Evolutionary conservation across 1,140 invertebrate species (phyloP), one percentile per base, ranked within the genome.

Genomic region (Drosophila melanica): DNA sequence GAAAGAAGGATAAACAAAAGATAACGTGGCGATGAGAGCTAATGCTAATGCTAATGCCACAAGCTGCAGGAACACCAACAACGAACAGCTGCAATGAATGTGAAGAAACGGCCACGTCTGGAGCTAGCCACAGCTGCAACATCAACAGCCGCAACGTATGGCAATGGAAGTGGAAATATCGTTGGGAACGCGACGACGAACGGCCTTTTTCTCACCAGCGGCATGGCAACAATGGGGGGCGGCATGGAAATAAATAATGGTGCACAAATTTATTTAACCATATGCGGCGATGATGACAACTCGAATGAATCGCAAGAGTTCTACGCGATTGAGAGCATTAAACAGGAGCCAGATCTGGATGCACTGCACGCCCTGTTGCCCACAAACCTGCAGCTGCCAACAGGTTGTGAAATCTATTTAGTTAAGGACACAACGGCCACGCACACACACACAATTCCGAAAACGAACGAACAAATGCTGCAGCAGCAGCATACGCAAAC

Each of bases 341-440:
- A 91, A 14, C 82, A 90, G 71, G 90, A 91, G 51, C 80, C 87
- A 18, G 85, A 89, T 53, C 12, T 77, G 45, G 74, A 84, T 67
- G 65, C 58, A 18, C 51, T 79, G 20, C 84, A 80, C 14, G 67
- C 82, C 1, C 62, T 90, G 51, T 51, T 90, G 66, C 80, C 89
- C 30, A 81, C 65, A 48, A 90, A 79, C 47, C 65, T 91, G 53
- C 90, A 91, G 71, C 60, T 91, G 48, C 84, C 90, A 41, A 91
- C 78, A 4, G 90, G 90, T 76, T 91, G 90, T 90, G 90, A 91
- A 71, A 91, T 91, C 4, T 91, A 91, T 66, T 65, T 91, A 65
- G 84, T 91, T 60, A 91, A 91, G 63, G 81, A 91, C 14, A 82
- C 79, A n/a, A 45, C 66, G 33, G 33, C 33, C 7, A 35, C 33